phyloP scores from a whole-genome alignment of 1,140 invertebrate genomes.

The Neuroterus valhalla region DNA sequence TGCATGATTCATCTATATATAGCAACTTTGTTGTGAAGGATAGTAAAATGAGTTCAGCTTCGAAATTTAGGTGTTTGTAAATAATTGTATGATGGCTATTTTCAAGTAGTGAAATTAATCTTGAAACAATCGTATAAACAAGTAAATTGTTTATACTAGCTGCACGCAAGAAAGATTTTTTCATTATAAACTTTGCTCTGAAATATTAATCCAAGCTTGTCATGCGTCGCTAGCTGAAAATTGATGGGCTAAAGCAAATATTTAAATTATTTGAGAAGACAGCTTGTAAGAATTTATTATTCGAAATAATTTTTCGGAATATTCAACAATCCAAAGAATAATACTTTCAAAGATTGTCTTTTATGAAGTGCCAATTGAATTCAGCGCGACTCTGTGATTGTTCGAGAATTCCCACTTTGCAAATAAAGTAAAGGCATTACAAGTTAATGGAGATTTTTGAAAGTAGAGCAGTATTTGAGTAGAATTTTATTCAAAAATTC shows the following conservation, averaged over 20 bases:
- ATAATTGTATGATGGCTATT: not conserved
- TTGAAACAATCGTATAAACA: no score
- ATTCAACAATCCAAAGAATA: not conserved
- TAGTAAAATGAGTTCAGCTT: not conserved
- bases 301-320: no score
- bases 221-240: not conserved
- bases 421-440: conserved; percentile 8
- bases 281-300: no score
- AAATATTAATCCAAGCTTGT: not conserved
- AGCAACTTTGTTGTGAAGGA: not conserved
- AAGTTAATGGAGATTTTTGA: not conserved
- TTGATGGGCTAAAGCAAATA: not conserved
- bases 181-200: no score
- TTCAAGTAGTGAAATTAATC: not conserved
- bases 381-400: conserved; percentile 1
- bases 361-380: not conserved
- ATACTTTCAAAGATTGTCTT: not conserved
- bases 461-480: not conserved
- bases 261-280: no score
- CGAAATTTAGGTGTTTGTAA: not conserved
- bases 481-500: not conserved
- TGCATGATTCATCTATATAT: not conserved
- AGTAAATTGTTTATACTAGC: no score
- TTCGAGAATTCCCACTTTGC: conserved; percentile 2
- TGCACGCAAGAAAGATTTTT: no score